Base-by-base conservation (phyloP, 64 coral and sea anemone species). In the Pocillopora damicornis region DNA sequence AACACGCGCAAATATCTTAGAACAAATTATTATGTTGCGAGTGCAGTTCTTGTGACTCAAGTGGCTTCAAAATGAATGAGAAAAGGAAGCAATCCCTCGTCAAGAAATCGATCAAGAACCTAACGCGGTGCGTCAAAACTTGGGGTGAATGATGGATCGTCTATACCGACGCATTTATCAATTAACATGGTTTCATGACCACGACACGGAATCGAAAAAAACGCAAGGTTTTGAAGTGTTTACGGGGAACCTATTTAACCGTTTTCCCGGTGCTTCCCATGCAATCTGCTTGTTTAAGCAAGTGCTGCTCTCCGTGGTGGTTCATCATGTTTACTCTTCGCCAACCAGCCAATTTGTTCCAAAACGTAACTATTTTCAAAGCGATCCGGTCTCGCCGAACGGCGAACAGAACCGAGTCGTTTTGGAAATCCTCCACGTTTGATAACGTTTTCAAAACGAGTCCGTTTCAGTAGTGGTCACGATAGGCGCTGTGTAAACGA, bases 311-410 rank as follows among this genome's bases (percentile, higher is more conserved):
- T 74, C 71, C 22, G 9, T 74, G 71, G n/a, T 74, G 71, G 71
- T 74, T 74, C 71, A 74, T 30, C 71, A 3, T 18, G 25, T 34
- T 74, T 74, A 20, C 71, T 23, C 71, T 74, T 22, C 71, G 12
- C 71, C 71, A 16, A 11, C 71, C 71, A 74, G 71, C 17, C 71
- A 74, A 74, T 74, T 74, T 75, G 23, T 37, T n/a, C 34, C 35
- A 87, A 87, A 75, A 35, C 86, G 72, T 87, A 75, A 42, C 71
- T 20, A 60, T 87, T 87, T 87, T 75, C 38, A 87, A 87, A 87
- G 59, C 42, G 71, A 87, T 51, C 3, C 15, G 57, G 22, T 85
- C 17, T 62, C 11, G 59, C 9, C 42, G 86, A 77, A 77, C 13
- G 58, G 77, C 75, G 59, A 77, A 88, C 34, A 73, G 86, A 58